Base-by-base conservation (phyloP, 2,113 vertebrate genomes). In the Zingel zingel region DNA sequence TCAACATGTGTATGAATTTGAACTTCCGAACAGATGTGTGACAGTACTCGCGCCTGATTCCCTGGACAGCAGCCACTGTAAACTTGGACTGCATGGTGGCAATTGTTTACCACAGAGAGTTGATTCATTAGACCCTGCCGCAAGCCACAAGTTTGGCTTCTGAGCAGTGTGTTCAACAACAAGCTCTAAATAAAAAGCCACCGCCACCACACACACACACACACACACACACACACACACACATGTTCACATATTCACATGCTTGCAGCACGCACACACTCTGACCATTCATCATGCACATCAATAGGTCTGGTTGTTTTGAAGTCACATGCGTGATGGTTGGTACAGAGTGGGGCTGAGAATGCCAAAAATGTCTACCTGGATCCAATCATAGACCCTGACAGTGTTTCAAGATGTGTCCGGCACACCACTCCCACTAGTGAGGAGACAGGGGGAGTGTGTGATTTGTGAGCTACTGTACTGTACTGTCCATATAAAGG, bases 321-420 rank as follows among this genome's bases (percentile, higher is more conserved):
- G 27, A 77, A 76, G 79, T 85, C 88, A 80, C 88, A 58, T 85
- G 85, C 13, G 0, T 66, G 61, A 73, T 61, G 75, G 48, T 59
- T 88, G 88, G 83, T 80, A 47, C 56, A 15, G 65, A 88, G 57
- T 3, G 19, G 69, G 11, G 69, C 78, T 30, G 65, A 73, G 90
- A 88, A 91, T 86, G 81, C 65, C 86, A 88, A 62, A 77, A 74
- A 88, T 88, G 57, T 82, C 74, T 76, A 82, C 87, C 86, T 86
- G 81, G 83, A 81, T 83, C 79, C 51, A 68, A 66, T 84, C 86
- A 76, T 23, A 45, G n/a, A 25, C 58, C 69, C 65, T 85, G 73
- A 76, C 80, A 45, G 75, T 12, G 62, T 61, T 79, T 81, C 75
- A 80, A 81, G 65, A 76, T 81, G 76, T 84, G 77, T 58, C n/a